Conservation (phyloP, 1,140 invertebrate genomes). For the Drosophila lacertosa region DNA sequence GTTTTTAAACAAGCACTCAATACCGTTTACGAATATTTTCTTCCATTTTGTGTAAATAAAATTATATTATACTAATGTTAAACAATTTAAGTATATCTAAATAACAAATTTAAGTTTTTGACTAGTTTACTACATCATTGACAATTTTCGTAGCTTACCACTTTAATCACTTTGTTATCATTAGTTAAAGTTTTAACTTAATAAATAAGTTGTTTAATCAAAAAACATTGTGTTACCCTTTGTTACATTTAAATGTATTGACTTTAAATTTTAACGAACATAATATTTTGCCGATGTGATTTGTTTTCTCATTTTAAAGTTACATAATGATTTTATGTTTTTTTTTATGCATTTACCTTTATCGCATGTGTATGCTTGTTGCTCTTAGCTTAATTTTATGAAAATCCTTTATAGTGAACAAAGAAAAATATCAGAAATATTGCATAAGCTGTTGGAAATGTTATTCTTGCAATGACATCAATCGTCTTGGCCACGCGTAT, state of each 20-base stretch:
- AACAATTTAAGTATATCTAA: slow-evolving; percentile 39
- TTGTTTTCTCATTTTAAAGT: slow-evolving; percentile 5
- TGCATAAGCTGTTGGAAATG: slow-evolving; percentile 95
- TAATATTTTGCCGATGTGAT: slow-evolving; percentile 31
- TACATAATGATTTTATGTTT: slow-evolving; percentile 27
- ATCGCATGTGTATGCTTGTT: slow-evolving; percentile 34
- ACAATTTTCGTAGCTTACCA: slow-evolving; percentile 58
- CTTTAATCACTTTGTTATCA: slow-evolving; percentile 55
- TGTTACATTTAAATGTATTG: slow-evolving; percentile 73
- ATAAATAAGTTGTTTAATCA: slow-evolving; percentile 62
- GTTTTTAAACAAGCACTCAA: slow-evolving; percentile 76
- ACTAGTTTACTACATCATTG: not conserved
- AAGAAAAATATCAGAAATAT: slow-evolving; percentile 97
- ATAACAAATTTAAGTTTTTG: slow-evolving; percentile 38
- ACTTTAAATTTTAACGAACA: slow-evolving; percentile 60
- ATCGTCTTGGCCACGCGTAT: slow-evolving; percentile 96
- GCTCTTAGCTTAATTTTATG: slow-evolving; percentile 84
- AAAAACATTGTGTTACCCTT: slow-evolving; percentile 80
- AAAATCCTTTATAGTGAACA: slow-evolving; percentile 93
- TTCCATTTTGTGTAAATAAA: slow-evolving; percentile 43
- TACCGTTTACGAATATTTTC: slow-evolving; percentile 36
- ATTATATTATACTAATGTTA: slow-evolving; percentile 63
- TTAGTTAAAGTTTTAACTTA: slow-evolving; percentile 23
- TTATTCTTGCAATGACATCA: slow-evolving; percentile 96
- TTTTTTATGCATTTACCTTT: slow-evolving; percentile 31